Percentiles rank a stretch among this genome's conserved stretches.
phyloP scores from a whole-genome alignment of 2,797 vertebrate genomes.

The Sciurus vulgaris region DNA sequence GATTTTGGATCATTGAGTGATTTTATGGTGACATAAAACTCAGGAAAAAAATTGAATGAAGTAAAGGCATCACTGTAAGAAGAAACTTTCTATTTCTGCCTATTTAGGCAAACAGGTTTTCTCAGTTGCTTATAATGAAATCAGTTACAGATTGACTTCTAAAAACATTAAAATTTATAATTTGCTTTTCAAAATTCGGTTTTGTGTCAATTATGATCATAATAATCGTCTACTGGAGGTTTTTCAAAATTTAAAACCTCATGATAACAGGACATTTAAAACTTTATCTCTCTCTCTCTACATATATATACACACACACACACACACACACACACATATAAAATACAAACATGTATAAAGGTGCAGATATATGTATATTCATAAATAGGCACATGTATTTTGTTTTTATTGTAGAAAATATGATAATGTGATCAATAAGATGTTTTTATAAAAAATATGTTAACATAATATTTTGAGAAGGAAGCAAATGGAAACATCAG shows the following conservation, averaged over 20 bases:
- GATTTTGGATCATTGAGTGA: background rate
- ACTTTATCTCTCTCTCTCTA: background rate
- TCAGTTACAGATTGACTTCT: background rate
- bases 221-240: background rate
- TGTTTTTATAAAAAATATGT: background rate
- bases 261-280: background rate
- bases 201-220: background rate
- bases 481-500: background rate
- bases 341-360: background rate
- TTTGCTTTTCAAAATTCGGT: slow-evolving; percentile 9
- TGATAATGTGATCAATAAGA: background rate
- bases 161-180: background rate
- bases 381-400: background rate
- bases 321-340: background rate
- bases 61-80: background rate
- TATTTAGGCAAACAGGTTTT: background rate
- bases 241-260: background rate
- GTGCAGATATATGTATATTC: background rate
- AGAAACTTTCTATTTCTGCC: background rate
- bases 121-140: background rate
- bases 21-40: background rate
- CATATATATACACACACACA: accelerated
- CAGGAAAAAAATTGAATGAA: background rate
- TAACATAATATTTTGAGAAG: background rate
- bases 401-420: background rate